phyloP scores from a whole-genome alignment of 2,113 vertebrate species.

The Hypocryptadius cinnamomeus region DNA sequence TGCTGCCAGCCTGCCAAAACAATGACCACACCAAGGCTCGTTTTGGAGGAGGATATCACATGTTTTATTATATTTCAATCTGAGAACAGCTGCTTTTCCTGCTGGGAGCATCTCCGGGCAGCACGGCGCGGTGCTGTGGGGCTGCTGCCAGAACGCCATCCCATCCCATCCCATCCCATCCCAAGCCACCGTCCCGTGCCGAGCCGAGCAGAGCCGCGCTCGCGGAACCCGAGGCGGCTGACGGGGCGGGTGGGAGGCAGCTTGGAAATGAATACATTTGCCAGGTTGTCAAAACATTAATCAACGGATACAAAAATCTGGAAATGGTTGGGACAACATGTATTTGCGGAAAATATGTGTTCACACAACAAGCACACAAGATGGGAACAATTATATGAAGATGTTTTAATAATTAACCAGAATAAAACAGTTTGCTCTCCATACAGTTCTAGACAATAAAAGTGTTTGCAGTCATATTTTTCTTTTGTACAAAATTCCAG shows the following conservation, averaged over 20 bases:
- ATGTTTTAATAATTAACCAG: slow-evolving; percentile 66
- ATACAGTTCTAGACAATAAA: slow-evolving; percentile 33
- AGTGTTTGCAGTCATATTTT: slow-evolving; percentile 46
- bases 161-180: not conserved
- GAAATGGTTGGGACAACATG: slow-evolving; percentile 62
- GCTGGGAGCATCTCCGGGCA: not conserved
- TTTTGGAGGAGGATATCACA: slow-evolving; percentile 8
- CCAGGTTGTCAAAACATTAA: slow-evolving; percentile 58
- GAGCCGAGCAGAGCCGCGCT: not conserved
- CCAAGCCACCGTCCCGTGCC: not conserved
- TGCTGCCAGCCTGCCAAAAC: not conserved
- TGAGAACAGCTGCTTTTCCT: slow-evolving; percentile 28
- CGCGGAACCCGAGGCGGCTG: not conserved
- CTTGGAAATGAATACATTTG: slow-evolving; percentile 37
- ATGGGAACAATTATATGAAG: slow-evolving; percentile 58
- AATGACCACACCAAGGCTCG: not conserved
- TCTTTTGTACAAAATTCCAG: slow-evolving; percentile 57
- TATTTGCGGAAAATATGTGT: slow-evolving; percentile 64
- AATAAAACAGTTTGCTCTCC: slow-evolving; percentile 56
- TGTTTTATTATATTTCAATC: slow-evolving; percentile 32
- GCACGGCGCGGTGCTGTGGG: accelerated
- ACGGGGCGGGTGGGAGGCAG: not conserved
- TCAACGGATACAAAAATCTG: slow-evolving; percentile 55
- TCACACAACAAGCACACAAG: slow-evolving; percentile 61
- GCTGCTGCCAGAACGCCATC: not conserved